phyloP scores from a whole-genome alignment of 2,797 vertebrate species.

The Ataeniobius toweri region DNA sequence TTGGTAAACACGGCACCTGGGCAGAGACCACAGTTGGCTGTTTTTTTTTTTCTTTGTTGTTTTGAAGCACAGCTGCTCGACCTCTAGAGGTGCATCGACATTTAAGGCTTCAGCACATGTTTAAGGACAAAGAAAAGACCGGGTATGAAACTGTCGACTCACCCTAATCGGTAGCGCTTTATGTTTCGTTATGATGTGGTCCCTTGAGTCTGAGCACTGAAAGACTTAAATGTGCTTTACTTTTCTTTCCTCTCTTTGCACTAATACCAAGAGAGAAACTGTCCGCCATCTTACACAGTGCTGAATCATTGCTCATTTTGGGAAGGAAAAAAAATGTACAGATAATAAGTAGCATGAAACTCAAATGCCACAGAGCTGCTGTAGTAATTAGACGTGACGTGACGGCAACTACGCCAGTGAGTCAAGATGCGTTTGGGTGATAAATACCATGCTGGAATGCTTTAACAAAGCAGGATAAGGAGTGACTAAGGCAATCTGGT shows the following conservation, averaged over 20 bases:
- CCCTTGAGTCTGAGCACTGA: constrained; percentile 21
- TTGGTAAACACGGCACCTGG: constrained; percentile 61
- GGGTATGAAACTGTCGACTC: constrained; percentile 60
- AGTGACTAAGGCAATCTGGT: constrained; percentile 52
- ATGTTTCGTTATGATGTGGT: constrained; percentile 62
- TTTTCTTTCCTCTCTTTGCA: constrained; percentile 1
- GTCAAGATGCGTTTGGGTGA: constrained; percentile 61
- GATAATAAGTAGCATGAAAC: constrained; percentile 35
- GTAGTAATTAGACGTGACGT: constrained; percentile 42
- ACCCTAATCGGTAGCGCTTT: constrained; percentile 42
- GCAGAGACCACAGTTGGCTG: constrained; percentile 36
- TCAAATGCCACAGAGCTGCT: constrained; percentile 39
- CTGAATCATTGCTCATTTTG: constrained; percentile 56
- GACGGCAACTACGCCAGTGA: constrained; percentile 52
- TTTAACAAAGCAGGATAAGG: constrained; percentile 41
- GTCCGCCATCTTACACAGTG: constrained; percentile 31
- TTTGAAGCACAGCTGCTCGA: constrained; percentile 11
- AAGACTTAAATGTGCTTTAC: constrained; percentile 16
- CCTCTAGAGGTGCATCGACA: constrained; percentile 26
- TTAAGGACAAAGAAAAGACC: constrained; percentile 23
- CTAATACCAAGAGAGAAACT: constrained; percentile 55
- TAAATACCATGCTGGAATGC: constrained; percentile 37
- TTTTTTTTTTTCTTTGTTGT: background rate
- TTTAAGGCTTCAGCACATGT: constrained; percentile 38
- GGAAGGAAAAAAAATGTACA: constrained; percentile 2